phyloP scores from a whole-genome alignment of 92 coral and sea anemone genomes.

The Galaxea fascicularis region DNA sequence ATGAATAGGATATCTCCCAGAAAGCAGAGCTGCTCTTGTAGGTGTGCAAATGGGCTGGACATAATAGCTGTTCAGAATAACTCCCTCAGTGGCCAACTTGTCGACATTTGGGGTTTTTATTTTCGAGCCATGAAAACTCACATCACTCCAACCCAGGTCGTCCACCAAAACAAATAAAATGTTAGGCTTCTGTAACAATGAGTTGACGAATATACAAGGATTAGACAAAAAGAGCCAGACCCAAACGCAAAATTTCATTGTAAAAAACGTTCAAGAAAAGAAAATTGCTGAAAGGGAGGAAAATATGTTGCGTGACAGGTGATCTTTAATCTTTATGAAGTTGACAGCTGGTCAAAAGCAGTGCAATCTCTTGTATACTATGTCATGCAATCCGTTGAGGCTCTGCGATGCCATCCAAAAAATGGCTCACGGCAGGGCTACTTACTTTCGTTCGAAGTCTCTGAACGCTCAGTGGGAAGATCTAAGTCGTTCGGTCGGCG shows the following conservation, averaged over 20 bases:
- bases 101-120: conserved; percentile 70
- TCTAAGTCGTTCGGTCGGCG: conserved; percentile 82
- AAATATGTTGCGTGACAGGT: background rate
- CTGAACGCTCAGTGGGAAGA: conserved; percentile 92
- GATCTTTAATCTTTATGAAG: background rate
- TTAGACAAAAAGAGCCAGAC: background rate
- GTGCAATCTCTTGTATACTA: background rate
- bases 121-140: conserved; percentile 67
- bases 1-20: conserved; percentile 81
- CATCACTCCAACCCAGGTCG: conserved; percentile 80
- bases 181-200: conserved; percentile 37
- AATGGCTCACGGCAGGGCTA: conserved; percentile 34
- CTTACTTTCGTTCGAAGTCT: conserved; percentile 78
- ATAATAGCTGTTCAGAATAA: conserved; percentile 63
- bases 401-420: too few relatives aligned
- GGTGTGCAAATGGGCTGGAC: conserved; percentile 81
- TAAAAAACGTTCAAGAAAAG: background rate
- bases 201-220: conserved; percentile 3
- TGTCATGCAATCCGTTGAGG: conserved; percentile 3
- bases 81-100: conserved; percentile 66
- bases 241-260: background rate
- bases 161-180: conserved; percentile 65
- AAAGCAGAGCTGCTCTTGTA: conserved; percentile 69
- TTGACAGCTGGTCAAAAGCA: conserved; percentile 8
- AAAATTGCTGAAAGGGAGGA: background rate